Conservation (phyloP, 2,113 vertebrate genomes). For the Alligator mississippiensis region DNA sequence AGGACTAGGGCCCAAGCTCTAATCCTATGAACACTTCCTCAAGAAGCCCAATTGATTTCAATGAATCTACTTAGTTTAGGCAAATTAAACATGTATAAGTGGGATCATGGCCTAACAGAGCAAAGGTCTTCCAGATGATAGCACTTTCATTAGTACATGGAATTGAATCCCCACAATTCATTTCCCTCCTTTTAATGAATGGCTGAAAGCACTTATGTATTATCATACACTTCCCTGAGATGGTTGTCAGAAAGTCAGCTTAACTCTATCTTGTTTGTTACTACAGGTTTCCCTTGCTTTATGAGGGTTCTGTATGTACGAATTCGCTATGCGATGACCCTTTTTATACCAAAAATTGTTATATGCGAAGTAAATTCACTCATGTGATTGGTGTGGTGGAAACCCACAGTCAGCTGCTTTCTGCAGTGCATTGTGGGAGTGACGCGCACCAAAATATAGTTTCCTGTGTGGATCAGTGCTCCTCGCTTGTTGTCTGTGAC, state of each 20-base stretch:
- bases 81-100: neutral
- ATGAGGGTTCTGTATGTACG: too few species aligned
- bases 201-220: neutral
- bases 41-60: neutral
- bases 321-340: too few species aligned
- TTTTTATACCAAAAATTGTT: too few species aligned
- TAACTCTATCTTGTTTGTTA: neutral
- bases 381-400: too few species aligned
- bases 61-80: neutral
- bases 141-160: neutral
- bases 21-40: neutral
- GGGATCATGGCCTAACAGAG: neutral
- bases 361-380: too few species aligned
- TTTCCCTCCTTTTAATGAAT: neutral
- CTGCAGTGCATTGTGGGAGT: too few species aligned
- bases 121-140: neutral
- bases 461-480: too few species aligned
- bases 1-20: neutral
- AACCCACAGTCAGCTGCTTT: too few species aligned
- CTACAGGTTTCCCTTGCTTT: too few species aligned
- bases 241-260: neutral
- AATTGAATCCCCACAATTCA: neutral
- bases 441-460: too few species aligned
- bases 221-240: neutral
- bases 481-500: too few species aligned